Conservation (phyloP, 2,888 invertebrate species). For the Aricia artaxerxes region DNA sequence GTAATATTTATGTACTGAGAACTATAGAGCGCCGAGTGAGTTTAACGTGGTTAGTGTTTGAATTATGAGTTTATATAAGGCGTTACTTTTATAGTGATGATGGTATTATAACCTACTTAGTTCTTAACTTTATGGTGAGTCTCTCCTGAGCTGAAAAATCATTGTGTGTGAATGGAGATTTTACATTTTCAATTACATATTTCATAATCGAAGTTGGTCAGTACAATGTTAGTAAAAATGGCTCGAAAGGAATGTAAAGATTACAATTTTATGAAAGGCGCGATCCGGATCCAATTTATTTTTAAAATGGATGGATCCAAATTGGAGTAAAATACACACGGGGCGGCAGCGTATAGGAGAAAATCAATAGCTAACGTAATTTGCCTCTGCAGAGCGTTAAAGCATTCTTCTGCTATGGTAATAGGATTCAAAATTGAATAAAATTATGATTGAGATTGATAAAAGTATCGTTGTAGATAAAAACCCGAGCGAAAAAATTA, state of each 20-base stretch:
- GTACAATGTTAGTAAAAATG: slow-evolving; percentile 40
- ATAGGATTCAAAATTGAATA: slow-evolving; percentile 39
- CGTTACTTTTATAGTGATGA: neutral
- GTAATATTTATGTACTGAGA: slow-evolving; percentile 16
- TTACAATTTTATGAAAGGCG: slow-evolving; percentile 44
- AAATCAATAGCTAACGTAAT: slow-evolving; percentile 38
- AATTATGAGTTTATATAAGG: neutral
- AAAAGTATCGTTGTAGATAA: slow-evolving; percentile 33
- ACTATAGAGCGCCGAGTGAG: slow-evolving; percentile 13
- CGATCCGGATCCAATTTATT: slow-evolving; percentile 46
- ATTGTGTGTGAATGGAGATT: neutral
- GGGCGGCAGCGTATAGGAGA: slow-evolving; percentile 37
- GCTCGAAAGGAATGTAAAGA: slow-evolving; percentile 40
- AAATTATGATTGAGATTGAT: slow-evolving; percentile 34
- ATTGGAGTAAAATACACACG: slow-evolving; percentile 44
- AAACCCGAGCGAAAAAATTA: slow-evolving; percentile 41
- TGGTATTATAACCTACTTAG: neutral
- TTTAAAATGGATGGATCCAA: slow-evolving; percentile 45
- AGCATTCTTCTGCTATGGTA: slow-evolving; percentile 34
- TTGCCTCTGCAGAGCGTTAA: slow-evolving; percentile 33
- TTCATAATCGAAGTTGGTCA: slow-evolving; percentile 12
- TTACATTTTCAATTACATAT: neutral
- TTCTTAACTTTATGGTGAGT: neutral
- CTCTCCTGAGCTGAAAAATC: neutral
- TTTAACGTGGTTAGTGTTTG: slow-evolving; percentile 13